A percentile compares a stretch with the other conserved stretches of the same genome.
These are phyloP conservation scores for Phalloptychus januarius DNA, from an alignment of 2,797 vertebrate species.

Conservation along the genomic window DNA sequence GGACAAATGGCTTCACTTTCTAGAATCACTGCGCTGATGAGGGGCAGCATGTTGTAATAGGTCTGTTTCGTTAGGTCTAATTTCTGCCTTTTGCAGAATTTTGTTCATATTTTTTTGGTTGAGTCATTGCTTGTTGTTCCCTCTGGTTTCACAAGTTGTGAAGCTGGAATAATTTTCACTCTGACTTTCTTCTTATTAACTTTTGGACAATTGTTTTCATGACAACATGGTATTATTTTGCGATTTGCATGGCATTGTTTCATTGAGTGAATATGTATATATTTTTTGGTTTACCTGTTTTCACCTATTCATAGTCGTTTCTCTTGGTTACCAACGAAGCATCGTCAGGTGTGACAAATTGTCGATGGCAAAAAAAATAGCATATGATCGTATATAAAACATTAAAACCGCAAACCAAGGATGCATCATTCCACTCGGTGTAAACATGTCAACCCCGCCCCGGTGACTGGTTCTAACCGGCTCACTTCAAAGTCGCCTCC, in stretches of 20 bases:
- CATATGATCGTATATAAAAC: not conserved
- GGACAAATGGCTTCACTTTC: not conserved
- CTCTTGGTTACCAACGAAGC: no score
- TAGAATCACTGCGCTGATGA: not conserved
- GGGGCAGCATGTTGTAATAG: not conserved
- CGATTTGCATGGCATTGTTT: not conserved
- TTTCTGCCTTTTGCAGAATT: not conserved
- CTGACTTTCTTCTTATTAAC: no score
- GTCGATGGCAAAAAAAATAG: no score
- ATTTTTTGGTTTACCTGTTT: not conserved
- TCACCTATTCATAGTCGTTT: not conserved
- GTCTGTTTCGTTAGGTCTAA: not conserved
- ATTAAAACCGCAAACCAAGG: not conserved
- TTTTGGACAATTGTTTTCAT: no score
- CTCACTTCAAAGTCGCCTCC: conserved; percentile 1
- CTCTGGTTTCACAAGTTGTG: no score
- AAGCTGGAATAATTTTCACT: no score
- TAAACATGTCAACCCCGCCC: not conserved
- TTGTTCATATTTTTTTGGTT: no score
- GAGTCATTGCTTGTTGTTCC: no score
- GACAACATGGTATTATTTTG: no score
- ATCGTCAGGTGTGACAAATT: no score
- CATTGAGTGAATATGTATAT: not conserved
- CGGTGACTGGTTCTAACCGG: not conserved
- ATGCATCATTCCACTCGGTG: not conserved